Evolutionary conservation across 2,113 vertebrate species (phyloP), one percentile per base, ranked within the genome.

Genomic region (Scartelaos histophorus): DNA sequence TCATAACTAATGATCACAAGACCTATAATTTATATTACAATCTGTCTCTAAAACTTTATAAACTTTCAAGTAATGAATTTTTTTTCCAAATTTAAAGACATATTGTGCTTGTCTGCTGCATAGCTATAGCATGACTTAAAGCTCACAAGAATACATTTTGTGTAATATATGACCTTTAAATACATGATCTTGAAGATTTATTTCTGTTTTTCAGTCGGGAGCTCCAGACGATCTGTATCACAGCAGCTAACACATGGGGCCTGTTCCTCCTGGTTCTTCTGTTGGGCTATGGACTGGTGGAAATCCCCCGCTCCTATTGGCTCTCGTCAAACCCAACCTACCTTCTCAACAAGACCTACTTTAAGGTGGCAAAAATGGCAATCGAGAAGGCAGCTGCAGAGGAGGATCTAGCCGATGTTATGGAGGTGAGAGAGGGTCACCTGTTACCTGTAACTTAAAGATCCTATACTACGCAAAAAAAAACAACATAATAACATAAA

Each of bases 161-260:
- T n/a, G n/a, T n/a, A n/a, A n/a, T n/a, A n/a, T n/a, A n/a, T n/a
- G n/a, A n/a, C n/a, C n/a, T n/a, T 43, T 43, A 43, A 43, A 43
- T 10, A 43, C 38, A 43, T 43, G 38, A 38, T 38, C 10, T 6
- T 38, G 7, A 38, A 38, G 35, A 3, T 38, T 11, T 43, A 1
- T 43, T 11, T 43, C 7, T 43, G 7, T 43, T 78, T 15, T 67
- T 3, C 82, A 98, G 97, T 95, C 91, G 78, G 57, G 93, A 96
- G 5, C 92, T 98, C 66, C 95, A 96, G 82, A 97, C 95, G 13
- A 97, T 98, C 57, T 93, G 97, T 35, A 98, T 97, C 78, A 95
- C 96, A 0, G 95, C 96, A 53, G 97, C 96, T 67, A 98, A 98
- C 80, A 98, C 96, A 0, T 98, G 97, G 97, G 97, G 97, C 57